phyloP scores from a whole-genome alignment of 2,888 invertebrate genomes.

The Gari tellinella region DNA sequence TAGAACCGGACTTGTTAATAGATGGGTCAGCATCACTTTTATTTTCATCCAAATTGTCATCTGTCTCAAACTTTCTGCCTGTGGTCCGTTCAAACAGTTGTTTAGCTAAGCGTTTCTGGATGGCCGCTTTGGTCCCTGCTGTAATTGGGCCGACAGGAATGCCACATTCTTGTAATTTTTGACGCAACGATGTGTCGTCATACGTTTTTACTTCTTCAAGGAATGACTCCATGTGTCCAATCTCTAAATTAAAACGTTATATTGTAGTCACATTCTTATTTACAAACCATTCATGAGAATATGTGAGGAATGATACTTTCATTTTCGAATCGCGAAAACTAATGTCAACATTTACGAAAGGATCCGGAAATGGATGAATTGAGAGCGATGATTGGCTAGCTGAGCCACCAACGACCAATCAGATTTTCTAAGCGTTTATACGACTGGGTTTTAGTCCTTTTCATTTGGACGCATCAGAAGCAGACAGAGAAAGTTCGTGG shows the following conservation, averaged over 20 bases:
- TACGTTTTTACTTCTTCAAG: conserved; percentile 60
- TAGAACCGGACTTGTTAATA: too few relatives aligned
- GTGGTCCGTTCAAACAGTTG: conserved; percentile 52
- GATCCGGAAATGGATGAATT: too few relatives aligned
- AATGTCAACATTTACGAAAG: background rate
- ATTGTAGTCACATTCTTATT: background rate
- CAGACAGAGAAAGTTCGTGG: too few relatives aligned
- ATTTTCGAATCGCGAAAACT: conserved; percentile 36
- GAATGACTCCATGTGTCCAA: conserved; percentile 67
- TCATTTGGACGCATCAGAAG: too few relatives aligned
- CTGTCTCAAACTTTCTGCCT: conserved; percentile 17
- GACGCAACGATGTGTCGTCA: conserved; percentile 61
- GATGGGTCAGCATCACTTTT: background rate
- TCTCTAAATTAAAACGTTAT: too few relatives aligned
- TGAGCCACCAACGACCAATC: too few relatives aligned
- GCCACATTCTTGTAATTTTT: conserved; percentile 62
- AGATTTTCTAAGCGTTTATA: too few relatives aligned
- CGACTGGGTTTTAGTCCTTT: too few relatives aligned
- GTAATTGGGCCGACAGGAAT: conserved; percentile 73
- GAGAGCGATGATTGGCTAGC: too few relatives aligned
- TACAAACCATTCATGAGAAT: background rate
- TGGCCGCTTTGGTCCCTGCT: conserved; percentile 59
- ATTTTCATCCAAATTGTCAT: background rate
- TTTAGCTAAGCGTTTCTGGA: conserved; percentile 68
- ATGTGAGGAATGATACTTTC: background rate